A percentile compares a stretch with the other conserved stretches of the same genome.
Evolutionary conservation across 2,797 vertebrate species (phyloP).

Genomic region (Sphenopsis melanotis): DNA sequence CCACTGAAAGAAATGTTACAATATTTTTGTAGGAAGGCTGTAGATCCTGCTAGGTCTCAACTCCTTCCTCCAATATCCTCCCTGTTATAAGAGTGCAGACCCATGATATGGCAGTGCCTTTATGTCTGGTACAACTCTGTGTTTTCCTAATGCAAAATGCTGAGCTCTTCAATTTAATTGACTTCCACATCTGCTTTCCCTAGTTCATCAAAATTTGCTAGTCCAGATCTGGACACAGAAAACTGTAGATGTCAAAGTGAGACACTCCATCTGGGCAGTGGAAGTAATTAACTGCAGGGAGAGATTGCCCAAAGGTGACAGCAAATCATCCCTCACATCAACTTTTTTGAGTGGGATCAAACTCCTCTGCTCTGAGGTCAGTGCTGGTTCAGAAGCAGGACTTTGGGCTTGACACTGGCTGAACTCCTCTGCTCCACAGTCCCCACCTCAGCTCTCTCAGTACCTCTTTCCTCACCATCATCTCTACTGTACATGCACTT

Average conservation of each 20-base stretch:
- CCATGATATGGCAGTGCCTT: neutral
- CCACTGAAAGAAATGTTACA: neutral
- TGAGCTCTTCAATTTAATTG: neutral
- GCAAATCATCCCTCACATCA: neutral
- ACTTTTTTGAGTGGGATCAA: rapidly evolving
- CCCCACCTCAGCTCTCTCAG: neutral
- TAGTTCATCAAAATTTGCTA: neutral
- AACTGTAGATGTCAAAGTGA: neutral
- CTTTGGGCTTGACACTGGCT: neutral
- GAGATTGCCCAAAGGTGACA: neutral
- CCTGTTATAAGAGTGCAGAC: neutral
- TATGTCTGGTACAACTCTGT: neutral
- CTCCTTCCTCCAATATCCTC: neutral
- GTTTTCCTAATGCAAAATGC: neutral
- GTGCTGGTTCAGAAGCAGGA: neutral
- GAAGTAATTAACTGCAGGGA: neutral
- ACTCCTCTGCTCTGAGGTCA: neutral
- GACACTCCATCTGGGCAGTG: neutral
- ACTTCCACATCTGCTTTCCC: neutral
- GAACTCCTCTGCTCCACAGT: neutral
- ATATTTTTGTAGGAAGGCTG: neutral
- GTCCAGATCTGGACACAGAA: neutral
- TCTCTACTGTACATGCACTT: neutral
- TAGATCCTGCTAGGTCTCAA: neutral
- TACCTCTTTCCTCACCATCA: neutral